Evolutionary conservation across 2,113 vertebrate genomes (phyloP), one percentile per base, ranked within the genome.

Genomic region (Notiomystis cincta): DNA sequence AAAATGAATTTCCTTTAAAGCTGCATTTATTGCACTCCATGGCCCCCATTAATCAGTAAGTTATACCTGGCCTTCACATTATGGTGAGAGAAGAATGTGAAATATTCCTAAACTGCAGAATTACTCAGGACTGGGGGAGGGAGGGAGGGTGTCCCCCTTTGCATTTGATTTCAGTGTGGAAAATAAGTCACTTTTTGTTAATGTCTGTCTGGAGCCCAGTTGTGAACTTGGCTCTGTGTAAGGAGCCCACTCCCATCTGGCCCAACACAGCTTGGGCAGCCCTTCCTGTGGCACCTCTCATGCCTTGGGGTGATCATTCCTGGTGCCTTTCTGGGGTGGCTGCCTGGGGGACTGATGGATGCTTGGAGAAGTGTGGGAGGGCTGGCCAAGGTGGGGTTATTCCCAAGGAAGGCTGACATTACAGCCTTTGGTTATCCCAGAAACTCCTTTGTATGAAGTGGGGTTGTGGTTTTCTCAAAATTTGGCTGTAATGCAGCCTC

Each of bases 51-150:
- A 95, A 95, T 97, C 92, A 96, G 65, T n/a, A 81, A 81, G 84
- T 89, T 91, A 73, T 94, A 96, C 77, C 95, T 93, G 94, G 91
- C 91, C 89, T 94, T 88, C 87, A 88, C 78, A 82, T 96, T 97
- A 93, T 22, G 75, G 81, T 78, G 71, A 82, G 87, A 81, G 89
- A 96, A 89, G 82, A 80, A 94, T 94, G 90, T 92, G 93, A 96
- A 96, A 92, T 92, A 95, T 96, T 96, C 94, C 73, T 87, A 88
- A 94, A 38, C 73, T 96, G 79, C 87, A 94, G 78, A 95, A 95
- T 95, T 81, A 93, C 92, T 96, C 90, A 91, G 92, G 60, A 44
- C 58, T 72, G 60, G 27, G 14, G 23, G 13, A 6, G 54, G 21
- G 1, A 1, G 13, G 13, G n/a, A 15, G 16, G 7, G 2, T 9